phyloP scores from a whole-genome alignment of 2,113 vertebrate genomes.

The Chionis minor region DNA sequence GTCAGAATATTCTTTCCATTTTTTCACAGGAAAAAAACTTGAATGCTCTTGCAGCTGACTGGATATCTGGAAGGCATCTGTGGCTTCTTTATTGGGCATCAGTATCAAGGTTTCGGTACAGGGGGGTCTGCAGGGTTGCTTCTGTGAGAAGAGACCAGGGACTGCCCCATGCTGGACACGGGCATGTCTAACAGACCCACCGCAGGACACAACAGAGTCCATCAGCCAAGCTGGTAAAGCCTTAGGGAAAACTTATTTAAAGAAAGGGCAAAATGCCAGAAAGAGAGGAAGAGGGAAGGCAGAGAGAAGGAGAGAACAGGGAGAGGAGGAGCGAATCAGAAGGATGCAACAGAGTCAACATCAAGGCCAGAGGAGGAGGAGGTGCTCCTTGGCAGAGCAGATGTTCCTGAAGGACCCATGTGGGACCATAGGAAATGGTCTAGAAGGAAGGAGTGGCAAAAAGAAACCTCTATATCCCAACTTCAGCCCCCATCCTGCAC shows the following conservation, averaged over 20 bases:
- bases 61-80: not conserved
- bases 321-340: not conserved
- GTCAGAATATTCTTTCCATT: not conserved
- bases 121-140: not conserved
- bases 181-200: not conserved
- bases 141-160: not conserved
- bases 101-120: not conserved
- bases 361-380: not conserved
- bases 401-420: not conserved
- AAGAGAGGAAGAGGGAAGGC: not conserved
- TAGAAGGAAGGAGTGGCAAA: not conserved
- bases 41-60: not conserved
- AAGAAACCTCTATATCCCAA: not conserved
- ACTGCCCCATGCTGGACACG: accelerated
- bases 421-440: not conserved
- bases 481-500: not conserved
- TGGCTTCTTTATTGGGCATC: not conserved
- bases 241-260: not conserved
- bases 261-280: not conserved
- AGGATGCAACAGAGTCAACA: not conserved
- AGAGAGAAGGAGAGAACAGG: not conserved
- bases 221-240: not conserved
- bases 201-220: not conserved
- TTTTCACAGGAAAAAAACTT: not conserved
- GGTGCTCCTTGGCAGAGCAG: not conserved